Percentiles rank a stretch among this genome's conserved stretches.
Evolutionary conservation across 2,888 invertebrate genomes (phyloP).

Genomic region (Hypena proboscidalis): DNA sequence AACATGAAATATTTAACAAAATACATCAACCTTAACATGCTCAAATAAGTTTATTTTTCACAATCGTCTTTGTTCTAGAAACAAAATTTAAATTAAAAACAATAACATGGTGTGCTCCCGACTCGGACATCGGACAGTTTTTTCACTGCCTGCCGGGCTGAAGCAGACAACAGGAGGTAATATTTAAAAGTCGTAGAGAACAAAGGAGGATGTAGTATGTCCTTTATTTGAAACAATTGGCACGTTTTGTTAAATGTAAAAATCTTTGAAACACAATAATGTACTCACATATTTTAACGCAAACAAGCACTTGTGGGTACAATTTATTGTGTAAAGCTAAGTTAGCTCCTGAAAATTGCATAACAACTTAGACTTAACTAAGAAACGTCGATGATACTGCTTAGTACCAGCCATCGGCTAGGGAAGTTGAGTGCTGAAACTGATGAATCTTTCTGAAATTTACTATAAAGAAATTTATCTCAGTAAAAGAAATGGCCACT

Average conservation of each 20-base stretch:
- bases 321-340: too few species aligned
- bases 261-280: constrained; percentile 7
- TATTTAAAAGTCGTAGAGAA: constrained; percentile 25
- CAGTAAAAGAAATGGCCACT: too few species aligned
- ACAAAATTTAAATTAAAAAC: constrained; percentile 24
- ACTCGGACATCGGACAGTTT: constrained; percentile 21
- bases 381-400: too few species aligned
- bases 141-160: constrained; percentile 17
- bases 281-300: background rate
- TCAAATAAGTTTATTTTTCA: constrained; percentile 30
- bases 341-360: too few species aligned
- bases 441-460: too few species aligned
- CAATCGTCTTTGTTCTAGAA: constrained; percentile 13
- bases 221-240: constrained; percentile 15
- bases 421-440: too few species aligned
- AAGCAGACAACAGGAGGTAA: constrained; percentile 17
- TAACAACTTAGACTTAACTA: too few species aligned
- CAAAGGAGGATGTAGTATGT: constrained; percentile 15
- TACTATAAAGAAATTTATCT: too few species aligned
- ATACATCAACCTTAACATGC: constrained; percentile 35
- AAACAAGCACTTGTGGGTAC: background rate
- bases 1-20: constrained; percentile 42
- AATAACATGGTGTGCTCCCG: constrained; percentile 7
- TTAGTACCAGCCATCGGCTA: too few species aligned
- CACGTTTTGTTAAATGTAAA: constrained; percentile 12